Percentiles rank a stretch among this genome's conserved stretches.
These are phyloP conservation scores for Alouatta caraya DNA, from an alignment of 2,797 vertebrate genomes.

Conservation along the genomic window DNA sequence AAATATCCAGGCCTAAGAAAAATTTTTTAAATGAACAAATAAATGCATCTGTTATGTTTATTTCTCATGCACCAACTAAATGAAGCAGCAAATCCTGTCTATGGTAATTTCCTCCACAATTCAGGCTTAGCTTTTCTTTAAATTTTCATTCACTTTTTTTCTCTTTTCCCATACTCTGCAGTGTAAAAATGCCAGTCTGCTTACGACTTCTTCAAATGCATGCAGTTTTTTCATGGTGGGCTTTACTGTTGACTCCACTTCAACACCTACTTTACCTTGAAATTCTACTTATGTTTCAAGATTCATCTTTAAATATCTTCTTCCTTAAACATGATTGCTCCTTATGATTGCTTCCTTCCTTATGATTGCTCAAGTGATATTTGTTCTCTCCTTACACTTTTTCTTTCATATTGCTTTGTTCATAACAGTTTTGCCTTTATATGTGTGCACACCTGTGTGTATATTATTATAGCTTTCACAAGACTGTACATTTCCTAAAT, in stretches of 20 bases:
- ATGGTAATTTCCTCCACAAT: neutral
- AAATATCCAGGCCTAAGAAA: neutral
- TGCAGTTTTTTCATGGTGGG: neutral
- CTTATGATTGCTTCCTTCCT: too few species aligned
- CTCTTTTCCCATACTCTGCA: neutral
- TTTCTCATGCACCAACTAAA: neutral
- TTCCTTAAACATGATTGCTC: conserved; percentile 17
- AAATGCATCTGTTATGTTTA: neutral
- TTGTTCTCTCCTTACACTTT: neutral
- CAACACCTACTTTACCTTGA: neutral
- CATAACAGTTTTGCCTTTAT: neutral
- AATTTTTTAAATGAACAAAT: neutral
- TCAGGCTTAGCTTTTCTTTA: neutral
- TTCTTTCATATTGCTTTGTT: neutral
- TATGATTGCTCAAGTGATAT: neutral
- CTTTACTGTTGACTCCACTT: neutral
- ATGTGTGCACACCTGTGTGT: neutral
- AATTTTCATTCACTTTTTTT: neutral
- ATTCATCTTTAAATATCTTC: neutral
- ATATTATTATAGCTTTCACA: neutral
- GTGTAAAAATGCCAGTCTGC: neutral
- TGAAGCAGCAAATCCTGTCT: neutral
- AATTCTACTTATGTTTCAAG: neutral
- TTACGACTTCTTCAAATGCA: neutral
- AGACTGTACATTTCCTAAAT: neutral